Percentiles rank a stretch among this genome's conserved stretches.
phyloP scores from a whole-genome alignment of 2,113 vertebrate species.

The Tragelaphus imberbis region DNA sequence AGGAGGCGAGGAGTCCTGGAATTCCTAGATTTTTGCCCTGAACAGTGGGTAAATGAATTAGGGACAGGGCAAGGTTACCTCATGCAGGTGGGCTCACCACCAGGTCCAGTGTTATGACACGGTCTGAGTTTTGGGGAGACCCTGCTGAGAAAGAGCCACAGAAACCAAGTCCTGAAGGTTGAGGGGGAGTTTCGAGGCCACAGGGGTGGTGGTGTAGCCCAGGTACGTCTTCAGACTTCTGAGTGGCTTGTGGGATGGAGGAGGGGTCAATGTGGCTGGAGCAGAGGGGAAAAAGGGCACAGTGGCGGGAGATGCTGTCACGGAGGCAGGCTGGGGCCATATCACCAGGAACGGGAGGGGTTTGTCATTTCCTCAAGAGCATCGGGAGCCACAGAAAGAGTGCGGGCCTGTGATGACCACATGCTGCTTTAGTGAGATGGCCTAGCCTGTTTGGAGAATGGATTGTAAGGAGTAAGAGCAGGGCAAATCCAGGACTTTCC shows the following conservation, averaged over 20 bases:
- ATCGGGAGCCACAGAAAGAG: not conserved
- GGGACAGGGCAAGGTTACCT: not conserved
- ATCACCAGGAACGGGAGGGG: not conserved
- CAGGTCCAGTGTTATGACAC: not conserved
- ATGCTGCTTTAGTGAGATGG: not conserved
- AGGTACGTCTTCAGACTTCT: not conserved
- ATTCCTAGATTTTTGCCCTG: not conserved
- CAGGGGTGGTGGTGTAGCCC: not conserved
- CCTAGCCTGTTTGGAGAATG: not conserved
- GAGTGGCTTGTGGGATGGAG: not conserved
- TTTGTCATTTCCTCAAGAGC: not conserved
- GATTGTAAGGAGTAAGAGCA: not conserved
- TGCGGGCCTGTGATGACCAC: not conserved
- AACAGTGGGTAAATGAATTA: not conserved
- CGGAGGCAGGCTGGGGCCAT: accelerated
- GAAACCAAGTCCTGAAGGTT: not conserved
- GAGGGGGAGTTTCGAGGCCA: not conserved
- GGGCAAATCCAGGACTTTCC: not conserved
- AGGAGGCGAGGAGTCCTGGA: not conserved
- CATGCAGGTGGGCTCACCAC: accelerated
- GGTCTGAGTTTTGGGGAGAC: not conserved
- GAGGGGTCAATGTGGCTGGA: not conserved
- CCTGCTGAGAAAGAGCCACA: not conserved
- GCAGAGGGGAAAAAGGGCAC: not conserved
- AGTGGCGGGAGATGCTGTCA: accelerated